Evolutionary conservation across 2,888 invertebrate genomes (phyloP).

Genomic region (Athalia rosae): DNA sequence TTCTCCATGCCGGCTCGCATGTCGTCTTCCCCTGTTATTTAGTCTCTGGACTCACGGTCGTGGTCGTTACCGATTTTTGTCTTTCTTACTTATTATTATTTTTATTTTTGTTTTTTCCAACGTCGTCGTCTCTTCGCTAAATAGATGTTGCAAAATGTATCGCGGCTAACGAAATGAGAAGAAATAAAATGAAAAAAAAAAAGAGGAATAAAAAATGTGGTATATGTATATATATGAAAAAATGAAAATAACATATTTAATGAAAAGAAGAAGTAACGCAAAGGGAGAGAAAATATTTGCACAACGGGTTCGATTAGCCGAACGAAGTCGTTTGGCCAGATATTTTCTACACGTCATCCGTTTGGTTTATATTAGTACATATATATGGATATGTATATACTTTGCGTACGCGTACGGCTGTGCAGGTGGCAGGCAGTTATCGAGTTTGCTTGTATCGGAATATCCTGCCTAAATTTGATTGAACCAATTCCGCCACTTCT

Average conservation of each 20-base stretch:
- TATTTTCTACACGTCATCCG: background rate
- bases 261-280: too few relatives aligned
- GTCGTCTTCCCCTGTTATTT: background rate
- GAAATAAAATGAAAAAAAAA: background rate
- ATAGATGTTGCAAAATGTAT: background rate
- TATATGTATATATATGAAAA: too few relatives aligned
- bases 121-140: background rate
- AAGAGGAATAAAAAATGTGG: background rate
- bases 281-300: background rate
- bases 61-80: background rate
- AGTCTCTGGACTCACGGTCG: constrained; percentile 23
- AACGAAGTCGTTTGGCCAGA: too few relatives aligned
- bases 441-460: constrained; percentile 7
- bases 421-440: background rate
- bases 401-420: background rate
- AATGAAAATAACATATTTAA: too few relatives aligned
- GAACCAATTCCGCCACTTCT: constrained; percentile 15
- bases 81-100: background rate
- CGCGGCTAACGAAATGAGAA: background rate
- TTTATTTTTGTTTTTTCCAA: constrained; percentile 14
- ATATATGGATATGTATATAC: too few relatives aligned
- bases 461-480: constrained; percentile 6
- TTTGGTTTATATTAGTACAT: too few relatives aligned
- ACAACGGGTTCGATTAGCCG: background rate
- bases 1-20: background rate